Evolutionary conservation across 2,113 vertebrate genomes (phyloP).

Genomic region (Atherinomorus stipes): DNA sequence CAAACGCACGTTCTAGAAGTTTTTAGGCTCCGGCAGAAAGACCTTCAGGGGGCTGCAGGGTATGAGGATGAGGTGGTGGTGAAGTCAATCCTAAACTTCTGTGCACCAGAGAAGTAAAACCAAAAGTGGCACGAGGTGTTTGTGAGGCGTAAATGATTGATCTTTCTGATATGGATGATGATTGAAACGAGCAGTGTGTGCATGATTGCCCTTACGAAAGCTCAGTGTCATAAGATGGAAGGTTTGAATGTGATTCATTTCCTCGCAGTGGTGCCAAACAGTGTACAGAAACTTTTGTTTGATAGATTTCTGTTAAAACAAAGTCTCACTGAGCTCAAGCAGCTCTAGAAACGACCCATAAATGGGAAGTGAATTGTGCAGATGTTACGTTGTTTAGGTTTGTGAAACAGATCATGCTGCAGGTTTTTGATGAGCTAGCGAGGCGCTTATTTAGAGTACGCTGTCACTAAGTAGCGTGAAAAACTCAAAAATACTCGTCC

Average conservation of each 20-base stretch:
- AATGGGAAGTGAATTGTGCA: conserved; percentile 29
- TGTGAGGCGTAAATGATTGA: conserved; percentile 10
- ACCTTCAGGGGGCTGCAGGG: conserved; percentile 43
- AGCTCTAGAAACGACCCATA: conserved; percentile 10
- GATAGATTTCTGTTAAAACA: conserved; percentile 29
- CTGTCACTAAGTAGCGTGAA: background rate
- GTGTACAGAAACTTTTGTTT: conserved; percentile 39
- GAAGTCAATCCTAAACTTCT: conserved; percentile 36
- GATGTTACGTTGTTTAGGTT: conserved; percentile 25
- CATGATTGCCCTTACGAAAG: conserved; percentile 31
- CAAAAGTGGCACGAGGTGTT: conserved; percentile 44
- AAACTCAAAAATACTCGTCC: background rate
- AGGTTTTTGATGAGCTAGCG: conserved; percentile 15
- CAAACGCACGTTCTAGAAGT: conserved; percentile 35
- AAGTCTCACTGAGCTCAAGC: conserved; percentile 14
- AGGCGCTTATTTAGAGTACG: conserved; percentile 2
- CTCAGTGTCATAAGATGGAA: conserved; percentile 25
- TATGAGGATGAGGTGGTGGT: conserved; percentile 27
- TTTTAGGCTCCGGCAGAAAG: conserved; percentile 32
- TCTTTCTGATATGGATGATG: conserved; percentile 20
- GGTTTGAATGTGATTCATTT: conserved; percentile 39
- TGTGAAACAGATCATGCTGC: conserved; percentile 18
- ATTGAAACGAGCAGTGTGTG: conserved; percentile 20
- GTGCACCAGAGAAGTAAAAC: conserved; percentile 49
- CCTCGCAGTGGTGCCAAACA: conserved; percentile 48